A percentile compares a stretch with the other conserved stretches of the same genome.
Evolutionary conservation across 2,113 vertebrate genomes (phyloP).

Genomic region (Platanista minor): DNA sequence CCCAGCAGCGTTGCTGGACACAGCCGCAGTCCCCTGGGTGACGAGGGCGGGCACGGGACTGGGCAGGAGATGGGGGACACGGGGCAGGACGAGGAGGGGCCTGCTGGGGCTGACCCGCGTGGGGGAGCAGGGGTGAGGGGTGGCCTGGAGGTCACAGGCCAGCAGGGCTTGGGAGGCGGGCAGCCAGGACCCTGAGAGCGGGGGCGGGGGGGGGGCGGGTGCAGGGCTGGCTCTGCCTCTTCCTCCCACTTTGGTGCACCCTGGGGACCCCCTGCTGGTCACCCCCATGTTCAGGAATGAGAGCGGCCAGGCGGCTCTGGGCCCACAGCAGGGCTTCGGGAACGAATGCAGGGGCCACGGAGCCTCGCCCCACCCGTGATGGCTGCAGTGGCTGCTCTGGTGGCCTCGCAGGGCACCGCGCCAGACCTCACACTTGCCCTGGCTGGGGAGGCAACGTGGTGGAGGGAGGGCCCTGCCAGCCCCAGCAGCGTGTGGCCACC

Average conservation of each 20-base stretch:
- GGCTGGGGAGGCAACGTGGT: rapidly evolving
- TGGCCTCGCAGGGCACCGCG: neutral
- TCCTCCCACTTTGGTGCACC: neutral
- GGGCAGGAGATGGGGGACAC: rapidly evolving
- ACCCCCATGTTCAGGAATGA: neutral
- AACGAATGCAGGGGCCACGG: rapidly evolving
- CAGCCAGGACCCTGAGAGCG: no score
- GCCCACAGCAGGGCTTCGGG: neutral
- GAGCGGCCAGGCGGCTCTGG: rapidly evolving
- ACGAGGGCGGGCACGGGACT: neutral
- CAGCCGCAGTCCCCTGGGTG: neutral
- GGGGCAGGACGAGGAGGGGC: neutral
- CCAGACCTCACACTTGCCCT: neutral
- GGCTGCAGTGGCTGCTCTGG: neutral
- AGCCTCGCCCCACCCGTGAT: rapidly evolving
- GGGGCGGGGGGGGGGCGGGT: no score
- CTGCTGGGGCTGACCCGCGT: neutral
- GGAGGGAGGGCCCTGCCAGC: neutral
- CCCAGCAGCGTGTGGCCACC: rapidly evolving
- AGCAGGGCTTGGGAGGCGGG: neutral
- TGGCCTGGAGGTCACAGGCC: neutral
- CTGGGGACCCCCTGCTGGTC: neutral
- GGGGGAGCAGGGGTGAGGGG: neutral
- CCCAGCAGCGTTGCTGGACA: no score
- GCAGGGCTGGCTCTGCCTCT: neutral